These are phyloP conservation scores for Gymnocheta viridis DNA, from an alignment of 2,888 invertebrate species.

Conservation along the genomic window DNA sequence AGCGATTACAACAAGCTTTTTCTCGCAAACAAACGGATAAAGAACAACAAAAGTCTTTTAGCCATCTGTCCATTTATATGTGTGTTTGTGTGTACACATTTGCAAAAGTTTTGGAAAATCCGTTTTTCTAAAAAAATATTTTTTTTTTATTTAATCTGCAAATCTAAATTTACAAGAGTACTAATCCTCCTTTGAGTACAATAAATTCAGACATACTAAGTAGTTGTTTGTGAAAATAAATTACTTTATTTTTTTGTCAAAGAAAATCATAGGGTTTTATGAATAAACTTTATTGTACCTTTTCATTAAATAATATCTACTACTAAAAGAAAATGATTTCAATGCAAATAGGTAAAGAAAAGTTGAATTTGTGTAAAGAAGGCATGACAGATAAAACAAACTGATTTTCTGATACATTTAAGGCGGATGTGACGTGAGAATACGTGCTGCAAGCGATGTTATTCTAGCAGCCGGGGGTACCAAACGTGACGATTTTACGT, in stretches of 20 bases:
- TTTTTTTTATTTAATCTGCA: slow-evolving; percentile 15
- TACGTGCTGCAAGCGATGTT: too few species aligned
- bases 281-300: neutral
- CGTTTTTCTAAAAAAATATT: neutral
- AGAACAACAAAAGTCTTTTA: slow-evolving; percentile 10
- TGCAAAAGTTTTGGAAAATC: neutral
- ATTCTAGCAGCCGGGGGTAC: too few species aligned
- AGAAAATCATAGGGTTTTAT: neutral
- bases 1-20: neutral
- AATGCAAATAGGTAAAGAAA: neutral
- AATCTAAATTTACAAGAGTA: slow-evolving; percentile 28
- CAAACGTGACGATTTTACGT: too few species aligned
- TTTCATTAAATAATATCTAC: neutral
- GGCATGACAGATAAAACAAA: too few species aligned
- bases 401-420: neutral
- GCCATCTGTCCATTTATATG: neutral
- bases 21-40: slow-evolving; percentile 8
- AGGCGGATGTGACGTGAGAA: too few species aligned
- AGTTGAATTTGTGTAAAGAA: neutral
- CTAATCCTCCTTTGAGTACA: slow-evolving; percentile 40
- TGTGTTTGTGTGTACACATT: neutral
- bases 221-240: neutral
- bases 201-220: slow-evolving; percentile 1
- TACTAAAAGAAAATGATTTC: neutral
- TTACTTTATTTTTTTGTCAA: neutral